Evolutionary conservation across 2,888 invertebrate genomes (phyloP), one percentile per base, ranked within the genome.

Genomic region (Scaptomyza caliginosa): DNA sequence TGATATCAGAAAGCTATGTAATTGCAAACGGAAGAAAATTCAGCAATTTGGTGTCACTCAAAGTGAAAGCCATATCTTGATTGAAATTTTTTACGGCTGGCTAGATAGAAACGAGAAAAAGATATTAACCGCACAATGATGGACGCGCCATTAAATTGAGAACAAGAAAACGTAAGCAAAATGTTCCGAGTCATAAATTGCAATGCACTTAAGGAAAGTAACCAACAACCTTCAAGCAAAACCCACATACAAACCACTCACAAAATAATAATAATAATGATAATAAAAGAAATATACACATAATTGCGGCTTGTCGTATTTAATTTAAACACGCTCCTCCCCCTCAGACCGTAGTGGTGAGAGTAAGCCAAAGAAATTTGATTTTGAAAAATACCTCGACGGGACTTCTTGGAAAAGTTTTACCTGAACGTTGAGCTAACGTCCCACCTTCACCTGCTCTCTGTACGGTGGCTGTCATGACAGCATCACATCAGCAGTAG

Each of bases 211-310:
- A 45, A 17, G 11, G 24, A 30, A 52, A 21, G 38, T 49, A 39
- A 51, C 13, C n/a, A 40, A 19, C 39, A 8, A 10, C 11, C n/a
- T 7, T 4, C 26, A 16, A 11, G 11, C 56, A 6, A 30, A 23
- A 28, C 16, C 19, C 46, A 11, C 10, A 17, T 24, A 51, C 23
- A 36, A n/a, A 38, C 8, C n/a, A 11, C 21, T 49, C 2, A 23
- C 34, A 76, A 67, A 82, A 78, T 74, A 72, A 79, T 85, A 67
- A n/a, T n/a, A n/a, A n/a, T n/a, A n/a, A n/a, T n/a, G n/a, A n/a
- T n/a, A n/a, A n/a, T n/a, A n/a, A 30, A 30, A 32, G 7, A 62
- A 62, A 38, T n/a, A n/a, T n/a, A n/a, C n/a, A 42, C 59, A 64
- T 63, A 34, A 74, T 55, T 51, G 50, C 43, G 40, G 48, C 43